Conservation (phyloP, 37 sponge, comb jelly and placozoan species). For the Mnemiopsis leidyi region DNA sequence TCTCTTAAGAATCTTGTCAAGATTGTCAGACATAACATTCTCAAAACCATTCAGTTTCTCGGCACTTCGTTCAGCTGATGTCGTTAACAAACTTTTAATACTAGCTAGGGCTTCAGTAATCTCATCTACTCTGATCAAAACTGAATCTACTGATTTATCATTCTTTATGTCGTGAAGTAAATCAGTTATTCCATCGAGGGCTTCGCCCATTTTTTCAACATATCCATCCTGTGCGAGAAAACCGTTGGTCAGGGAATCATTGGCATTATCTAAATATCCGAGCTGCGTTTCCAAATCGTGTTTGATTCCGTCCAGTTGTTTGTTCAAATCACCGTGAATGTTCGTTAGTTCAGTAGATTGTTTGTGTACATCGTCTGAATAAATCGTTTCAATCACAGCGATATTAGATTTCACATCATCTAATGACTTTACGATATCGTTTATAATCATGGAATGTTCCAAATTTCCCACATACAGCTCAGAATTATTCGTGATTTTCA, state of each 20-base stretch:
- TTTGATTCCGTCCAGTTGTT: not conserved
- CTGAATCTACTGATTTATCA: not conserved
- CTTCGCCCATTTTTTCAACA: not conserved
- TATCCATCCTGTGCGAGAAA: not conserved
- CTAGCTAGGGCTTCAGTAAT: not conserved
- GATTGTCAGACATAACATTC: not conserved
- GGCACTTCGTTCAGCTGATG: not conserved
- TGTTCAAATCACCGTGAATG: not conserved
- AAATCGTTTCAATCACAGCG: not conserved
- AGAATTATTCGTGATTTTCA: slow-evolving; percentile 36
- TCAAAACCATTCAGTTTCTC: not conserved
- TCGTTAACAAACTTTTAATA: not conserved
- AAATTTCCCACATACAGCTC: slow-evolving; percentile 21
- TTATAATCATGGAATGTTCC: slow-evolving; percentile 27
- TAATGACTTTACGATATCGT: not conserved
- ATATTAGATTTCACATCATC: not conserved
- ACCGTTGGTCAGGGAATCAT: not conserved
- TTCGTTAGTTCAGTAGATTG: not conserved
- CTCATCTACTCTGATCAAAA: not conserved
- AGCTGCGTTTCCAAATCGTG: not conserved
- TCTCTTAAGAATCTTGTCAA: not conserved
- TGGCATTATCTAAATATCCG: not conserved
- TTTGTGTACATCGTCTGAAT: not conserved
- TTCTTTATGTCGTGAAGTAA: not conserved
- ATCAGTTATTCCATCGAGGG: not conserved